Conservation (phyloP, 2,113 vertebrate species). For the Dicrurus megarhynchus region DNA sequence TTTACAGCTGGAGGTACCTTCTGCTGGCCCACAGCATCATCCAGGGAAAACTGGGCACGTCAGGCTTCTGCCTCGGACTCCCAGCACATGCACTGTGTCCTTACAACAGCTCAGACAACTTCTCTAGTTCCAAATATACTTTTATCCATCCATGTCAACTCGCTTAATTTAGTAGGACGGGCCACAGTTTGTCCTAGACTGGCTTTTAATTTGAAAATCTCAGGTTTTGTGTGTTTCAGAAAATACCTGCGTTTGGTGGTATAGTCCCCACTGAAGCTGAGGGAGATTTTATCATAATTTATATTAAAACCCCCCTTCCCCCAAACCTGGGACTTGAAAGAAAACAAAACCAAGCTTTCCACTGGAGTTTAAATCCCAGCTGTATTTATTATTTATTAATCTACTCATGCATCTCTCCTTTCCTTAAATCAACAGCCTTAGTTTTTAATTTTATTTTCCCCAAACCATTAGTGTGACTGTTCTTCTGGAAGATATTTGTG, state of each 20-base stretch:
- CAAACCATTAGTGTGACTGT: neutral
- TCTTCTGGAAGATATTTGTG: neutral
- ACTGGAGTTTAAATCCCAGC: neutral
- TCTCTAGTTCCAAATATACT: neutral
- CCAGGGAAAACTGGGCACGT: neutral
- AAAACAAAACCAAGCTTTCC: neutral
- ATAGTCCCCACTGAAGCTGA: neutral
- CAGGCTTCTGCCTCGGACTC: neutral
- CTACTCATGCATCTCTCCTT: neutral
- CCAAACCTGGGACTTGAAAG: neutral
- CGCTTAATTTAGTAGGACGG: neutral
- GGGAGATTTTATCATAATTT: neutral
- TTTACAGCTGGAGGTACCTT: neutral
- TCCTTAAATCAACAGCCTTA: neutral
- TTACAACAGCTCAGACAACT: neutral
- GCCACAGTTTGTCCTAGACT: neutral
- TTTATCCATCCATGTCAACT: neutral
- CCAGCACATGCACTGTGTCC: rapidly evolving
- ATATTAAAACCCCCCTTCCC: neutral
- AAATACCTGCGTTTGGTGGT: neutral
- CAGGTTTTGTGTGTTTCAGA: neutral
- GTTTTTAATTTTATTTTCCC: neutral
- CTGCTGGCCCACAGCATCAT: neutral
- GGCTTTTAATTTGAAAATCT: neutral
- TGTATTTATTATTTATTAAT: neutral